phyloP scores from a whole-genome alignment of 2,888 invertebrate genomes.

The Drosophila ustulata region DNA sequence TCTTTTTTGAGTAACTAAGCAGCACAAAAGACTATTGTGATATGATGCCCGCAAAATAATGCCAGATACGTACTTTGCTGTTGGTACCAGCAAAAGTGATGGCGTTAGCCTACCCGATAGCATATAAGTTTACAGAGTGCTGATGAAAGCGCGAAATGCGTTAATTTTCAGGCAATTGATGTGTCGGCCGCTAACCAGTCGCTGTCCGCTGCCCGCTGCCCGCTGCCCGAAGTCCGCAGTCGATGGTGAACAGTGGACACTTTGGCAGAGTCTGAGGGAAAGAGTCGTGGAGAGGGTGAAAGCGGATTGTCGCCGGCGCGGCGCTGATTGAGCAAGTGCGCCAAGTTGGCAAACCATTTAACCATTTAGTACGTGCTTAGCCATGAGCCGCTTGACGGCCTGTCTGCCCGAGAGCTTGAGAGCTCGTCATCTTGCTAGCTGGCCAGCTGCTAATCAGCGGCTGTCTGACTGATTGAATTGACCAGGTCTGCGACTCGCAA shows the following conservation, averaged over 20 bases:
- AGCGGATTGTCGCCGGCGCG: slow-evolving; percentile 14
- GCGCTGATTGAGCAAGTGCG: slow-evolving; percentile 76
- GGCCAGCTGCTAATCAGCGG: slow-evolving; percentile 74
- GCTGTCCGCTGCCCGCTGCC: background rate
- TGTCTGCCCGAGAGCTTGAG: slow-evolving; percentile 3
- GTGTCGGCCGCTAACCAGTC: slow-evolving; percentile 43
- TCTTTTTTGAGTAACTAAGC: too few species aligned
- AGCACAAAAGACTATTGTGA: too few species aligned
- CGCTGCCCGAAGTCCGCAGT: background rate
- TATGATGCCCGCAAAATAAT: too few species aligned
- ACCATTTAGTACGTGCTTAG: slow-evolving; percentile 66
- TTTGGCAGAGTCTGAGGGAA: background rate
- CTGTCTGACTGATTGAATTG: slow-evolving; percentile 79
- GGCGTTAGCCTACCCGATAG: background rate
- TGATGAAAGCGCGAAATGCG: slow-evolving; percentile 77
- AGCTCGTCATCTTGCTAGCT: background rate
- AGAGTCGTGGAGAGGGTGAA: background rate
- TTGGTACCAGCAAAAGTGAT: too few species aligned
- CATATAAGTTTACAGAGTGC: slow-evolving; percentile 6
- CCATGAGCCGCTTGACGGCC: slow-evolving; percentile 36
- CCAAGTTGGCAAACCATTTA: slow-evolving; percentile 55
- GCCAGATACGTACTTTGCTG: too few species aligned
- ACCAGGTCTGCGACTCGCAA: slow-evolving; percentile 37
- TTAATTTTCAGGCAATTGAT: slow-evolving; percentile 77
- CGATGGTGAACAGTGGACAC: slow-evolving; percentile 22